phyloP scores from a whole-genome alignment of 2,797 vertebrate genomes.

The Arvicola amphibius region DNA sequence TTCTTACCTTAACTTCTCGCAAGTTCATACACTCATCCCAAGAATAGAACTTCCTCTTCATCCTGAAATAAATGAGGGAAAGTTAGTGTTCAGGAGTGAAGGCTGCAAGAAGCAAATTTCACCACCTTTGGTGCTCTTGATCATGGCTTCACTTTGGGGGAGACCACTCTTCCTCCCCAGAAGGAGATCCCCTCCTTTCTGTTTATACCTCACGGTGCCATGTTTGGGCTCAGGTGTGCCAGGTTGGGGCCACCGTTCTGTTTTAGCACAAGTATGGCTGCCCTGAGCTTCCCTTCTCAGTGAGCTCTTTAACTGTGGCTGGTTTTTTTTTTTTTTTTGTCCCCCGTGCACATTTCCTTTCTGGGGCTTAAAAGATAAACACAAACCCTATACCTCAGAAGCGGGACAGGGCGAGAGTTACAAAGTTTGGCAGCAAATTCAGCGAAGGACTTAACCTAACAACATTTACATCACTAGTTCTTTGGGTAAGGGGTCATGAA shows the following conservation, averaged over 20 bases:
- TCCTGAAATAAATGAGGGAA: conserved; percentile 88
- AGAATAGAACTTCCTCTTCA: conserved; percentile 99
- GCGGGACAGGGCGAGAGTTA: neutral
- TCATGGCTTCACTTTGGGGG: neutral
- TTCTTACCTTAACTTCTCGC: conserved; percentile 97
- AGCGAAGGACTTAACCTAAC: neutral
- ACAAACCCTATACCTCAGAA: neutral
- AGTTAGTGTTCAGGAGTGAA: conserved; percentile 12
- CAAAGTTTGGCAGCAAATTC: conserved; percentile 4
- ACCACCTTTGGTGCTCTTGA: neutral
- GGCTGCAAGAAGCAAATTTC: neutral
- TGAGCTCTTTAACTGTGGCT: neutral
- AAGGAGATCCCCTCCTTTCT: neutral
- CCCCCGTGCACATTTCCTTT: neutral
- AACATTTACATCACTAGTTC: neutral
- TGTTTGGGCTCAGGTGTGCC: neutral
- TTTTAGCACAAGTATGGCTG: neutral
- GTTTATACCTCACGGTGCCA: neutral
- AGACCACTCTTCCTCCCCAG: neutral
- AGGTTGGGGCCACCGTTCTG: neutral
- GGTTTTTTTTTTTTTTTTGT: neutral
- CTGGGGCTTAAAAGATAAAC: neutral
- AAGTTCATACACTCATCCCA: conserved; percentile 99
- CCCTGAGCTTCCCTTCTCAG: neutral
- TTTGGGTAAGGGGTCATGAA: neutral